These are phyloP conservation scores for Siniperca obscura DNA, from an alignment of 2,797 vertebrate genomes.

Conservation along the genomic window DNA sequence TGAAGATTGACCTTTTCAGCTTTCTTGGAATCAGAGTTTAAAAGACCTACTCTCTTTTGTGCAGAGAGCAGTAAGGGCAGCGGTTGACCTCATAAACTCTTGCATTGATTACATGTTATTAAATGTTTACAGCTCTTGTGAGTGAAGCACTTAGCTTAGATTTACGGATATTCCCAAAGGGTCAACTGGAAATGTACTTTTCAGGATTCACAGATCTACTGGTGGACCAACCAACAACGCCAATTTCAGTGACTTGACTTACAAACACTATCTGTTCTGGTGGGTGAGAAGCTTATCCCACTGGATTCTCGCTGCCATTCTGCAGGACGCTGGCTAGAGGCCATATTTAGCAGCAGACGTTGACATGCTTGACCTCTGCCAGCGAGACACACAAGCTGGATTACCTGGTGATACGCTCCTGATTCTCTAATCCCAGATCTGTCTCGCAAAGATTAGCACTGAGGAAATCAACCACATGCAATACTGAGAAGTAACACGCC, in stretches of 20 bases:
- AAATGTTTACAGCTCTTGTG: conserved; percentile 52
- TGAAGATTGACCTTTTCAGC: conserved; percentile 17
- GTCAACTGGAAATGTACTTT: conserved; percentile 14
- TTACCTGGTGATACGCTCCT: conserved; percentile 77
- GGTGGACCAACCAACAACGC: neutral
- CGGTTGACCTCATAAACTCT: conserved; percentile 52
- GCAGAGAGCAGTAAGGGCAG: neutral
- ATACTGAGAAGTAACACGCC: conserved; percentile 54
- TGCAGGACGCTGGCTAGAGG: conserved; percentile 51
- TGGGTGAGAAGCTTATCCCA: conserved; percentile 69
- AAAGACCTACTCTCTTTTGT: neutral
- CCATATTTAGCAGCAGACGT: conserved; percentile 76
- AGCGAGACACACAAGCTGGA: conserved; percentile 74
- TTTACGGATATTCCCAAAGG: conserved; percentile 35
- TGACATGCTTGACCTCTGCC: conserved; percentile 76
- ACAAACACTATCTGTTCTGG: conserved; percentile 47
- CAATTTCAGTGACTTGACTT: conserved; percentile 35
- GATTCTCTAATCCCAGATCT: conserved; percentile 82
- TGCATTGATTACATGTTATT: conserved; percentile 55
- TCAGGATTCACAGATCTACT: conserved; percentile 17
- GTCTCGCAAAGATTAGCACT: conserved; percentile 77
- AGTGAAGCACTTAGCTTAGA: conserved; percentile 36
- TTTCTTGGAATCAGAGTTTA: conserved; percentile 21
- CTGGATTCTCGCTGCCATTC: conserved; percentile 42
- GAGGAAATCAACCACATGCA: conserved; percentile 65